These are phyloP conservation scores for Palythoa grandis DNA, from an alignment of 92 coral and sea anemone genomes.

Conservation along the genomic window DNA sequence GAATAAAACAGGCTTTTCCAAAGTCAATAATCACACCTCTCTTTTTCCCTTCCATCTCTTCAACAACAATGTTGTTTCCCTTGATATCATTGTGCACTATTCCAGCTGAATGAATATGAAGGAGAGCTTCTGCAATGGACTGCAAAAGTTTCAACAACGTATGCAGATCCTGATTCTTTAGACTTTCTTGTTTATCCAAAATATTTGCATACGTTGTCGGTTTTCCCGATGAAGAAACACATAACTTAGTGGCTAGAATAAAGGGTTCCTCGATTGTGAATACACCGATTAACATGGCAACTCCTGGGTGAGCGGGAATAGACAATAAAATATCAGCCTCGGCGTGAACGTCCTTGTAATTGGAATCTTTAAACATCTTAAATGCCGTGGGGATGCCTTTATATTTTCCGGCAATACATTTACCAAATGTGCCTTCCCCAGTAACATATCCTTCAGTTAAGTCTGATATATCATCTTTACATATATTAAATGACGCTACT, in stretches of 20 bases:
- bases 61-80: slow-evolving; percentile 60
- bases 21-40: slow-evolving; percentile 58
- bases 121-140: slow-evolving; percentile 44
- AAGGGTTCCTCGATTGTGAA: slow-evolving; percentile 43
- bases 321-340: slow-evolving; percentile 53
- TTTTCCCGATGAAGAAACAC: slow-evolving; percentile 43
- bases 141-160: slow-evolving; percentile 28
- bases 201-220: slow-evolving; percentile 48
- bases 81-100: slow-evolving; percentile 59
- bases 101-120: slow-evolving; percentile 45
- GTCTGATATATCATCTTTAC: slow-evolving; percentile 44
- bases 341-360: slow-evolving; percentile 32
- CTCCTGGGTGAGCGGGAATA: slow-evolving; percentile 55
- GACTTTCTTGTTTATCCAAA: slow-evolving; percentile 8
- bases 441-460: slow-evolving; percentile 34
- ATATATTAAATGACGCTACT: slow-evolving; percentile 53
- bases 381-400: slow-evolving; percentile 52
- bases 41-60: slow-evolving; percentile 36
- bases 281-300: slow-evolving; percentile 61
- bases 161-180: neutral
- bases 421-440: slow-evolving; percentile 72
- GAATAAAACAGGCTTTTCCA: slow-evolving; percentile 51
- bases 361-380: slow-evolving; percentile 43
- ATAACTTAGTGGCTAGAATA: slow-evolving; percentile 55
- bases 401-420: slow-evolving; percentile 58